Conservation (phyloP, 2,113 vertebrate species). For the Melanerpes aurifrons region DNA sequence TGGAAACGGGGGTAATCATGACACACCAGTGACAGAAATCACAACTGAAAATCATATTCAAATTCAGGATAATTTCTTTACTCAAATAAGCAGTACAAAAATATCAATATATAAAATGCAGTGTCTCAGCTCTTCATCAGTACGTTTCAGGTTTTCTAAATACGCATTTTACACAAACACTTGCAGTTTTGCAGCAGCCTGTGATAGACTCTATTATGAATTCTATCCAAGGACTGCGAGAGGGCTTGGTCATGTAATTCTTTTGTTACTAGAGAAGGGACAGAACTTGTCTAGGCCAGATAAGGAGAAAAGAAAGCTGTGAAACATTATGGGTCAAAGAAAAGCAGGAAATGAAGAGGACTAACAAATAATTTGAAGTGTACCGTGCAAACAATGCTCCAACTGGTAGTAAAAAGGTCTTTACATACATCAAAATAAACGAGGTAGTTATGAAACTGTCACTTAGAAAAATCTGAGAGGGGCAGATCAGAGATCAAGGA, state of each 20-base stretch:
- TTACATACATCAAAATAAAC: not conserved
- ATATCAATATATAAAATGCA: not conserved
- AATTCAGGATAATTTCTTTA: not conserved
- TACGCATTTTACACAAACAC: not conserved
- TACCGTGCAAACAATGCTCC: not conserved
- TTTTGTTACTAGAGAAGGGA: not conserved
- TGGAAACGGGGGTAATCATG: not conserved
- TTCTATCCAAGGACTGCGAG: not conserved
- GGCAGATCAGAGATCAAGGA: rapidly evolving
- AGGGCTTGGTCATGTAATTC: not conserved
- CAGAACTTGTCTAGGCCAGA: not conserved
- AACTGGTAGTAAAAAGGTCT: not conserved
- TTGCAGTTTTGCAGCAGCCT: not conserved
- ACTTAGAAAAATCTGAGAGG: not conserved
- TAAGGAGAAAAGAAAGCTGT: not conserved
- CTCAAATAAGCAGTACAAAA: not conserved
- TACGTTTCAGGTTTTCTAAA: not conserved
- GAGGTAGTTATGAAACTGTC: not conserved
- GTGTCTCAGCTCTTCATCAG: not conserved
- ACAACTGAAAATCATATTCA: not conserved
- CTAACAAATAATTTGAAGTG: not conserved
- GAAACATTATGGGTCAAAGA: not conserved
- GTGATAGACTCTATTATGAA: not conserved
- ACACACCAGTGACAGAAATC: not conserved
- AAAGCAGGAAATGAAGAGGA: not conserved